Conservation (phyloP, 2,888 invertebrate species). For the Phyto melanocephala region DNA sequence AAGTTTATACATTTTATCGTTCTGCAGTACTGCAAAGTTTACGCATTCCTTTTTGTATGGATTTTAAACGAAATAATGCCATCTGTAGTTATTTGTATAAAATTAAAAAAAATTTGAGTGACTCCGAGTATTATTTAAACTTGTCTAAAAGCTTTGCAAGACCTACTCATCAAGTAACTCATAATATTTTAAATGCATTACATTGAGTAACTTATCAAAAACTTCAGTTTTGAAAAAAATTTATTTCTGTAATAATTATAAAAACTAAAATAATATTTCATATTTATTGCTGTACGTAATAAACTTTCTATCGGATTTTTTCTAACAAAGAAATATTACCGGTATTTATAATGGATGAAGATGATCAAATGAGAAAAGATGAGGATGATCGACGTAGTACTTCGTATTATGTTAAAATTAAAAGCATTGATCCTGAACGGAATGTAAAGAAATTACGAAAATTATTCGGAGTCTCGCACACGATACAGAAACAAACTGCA, state of each 20-base stretch:
- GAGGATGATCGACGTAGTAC: background rate
- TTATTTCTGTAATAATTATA: too few relatives aligned
- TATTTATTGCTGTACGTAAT: too few relatives aligned
- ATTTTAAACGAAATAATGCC: too few relatives aligned
- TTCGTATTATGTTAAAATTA: conserved; percentile 41
- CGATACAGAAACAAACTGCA: conserved; percentile 72
- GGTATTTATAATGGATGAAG: background rate
- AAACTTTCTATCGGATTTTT: too few relatives aligned
- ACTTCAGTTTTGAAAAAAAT: background rate
- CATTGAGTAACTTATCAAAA: conserved; percentile 2
- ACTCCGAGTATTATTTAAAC: too few relatives aligned
- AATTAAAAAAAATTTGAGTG: too few relatives aligned
- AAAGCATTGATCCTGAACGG: conserved; percentile 71
- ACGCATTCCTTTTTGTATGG: too few relatives aligned
- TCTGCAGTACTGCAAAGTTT: too few relatives aligned
- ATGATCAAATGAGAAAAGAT: background rate
- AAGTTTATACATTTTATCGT: too few relatives aligned
- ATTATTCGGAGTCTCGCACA: conserved; percentile 73
- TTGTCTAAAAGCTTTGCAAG: background rate
- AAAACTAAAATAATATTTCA: too few relatives aligned
- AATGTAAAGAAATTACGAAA: conserved; percentile 71
- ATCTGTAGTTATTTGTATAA: too few relatives aligned
- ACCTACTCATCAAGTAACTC: background rate
- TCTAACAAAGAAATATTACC: background rate
- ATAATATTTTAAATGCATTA: background rate